Base-by-base conservation (phyloP, 2,888 invertebrate species). In the Sinohyriopsis cumingii region DNA sequence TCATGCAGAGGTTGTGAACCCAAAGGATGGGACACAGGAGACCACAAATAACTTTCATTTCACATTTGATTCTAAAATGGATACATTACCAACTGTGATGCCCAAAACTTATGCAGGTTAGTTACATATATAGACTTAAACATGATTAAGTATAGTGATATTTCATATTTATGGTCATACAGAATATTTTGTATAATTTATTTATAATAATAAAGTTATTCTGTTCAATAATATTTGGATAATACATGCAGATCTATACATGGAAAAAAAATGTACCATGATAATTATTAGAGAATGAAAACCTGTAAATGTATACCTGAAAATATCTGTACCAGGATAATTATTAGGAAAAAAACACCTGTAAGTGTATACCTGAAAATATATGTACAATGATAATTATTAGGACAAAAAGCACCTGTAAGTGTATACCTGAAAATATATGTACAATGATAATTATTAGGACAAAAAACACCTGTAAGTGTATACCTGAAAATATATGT, bases 31-130 rank as follows among this genome's bases (percentile, higher is more conserved):
- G 12, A 88, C 90, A 64, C 91, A 91, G 74, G 91, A 92, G 45
- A 93, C 94, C 6, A 93, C 94, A 3, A 95, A 95, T 89, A 92
- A 93, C n/a, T 94, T 95, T 84, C 93, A 94, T 84, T 94, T 93
- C 83, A 94, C 94, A 0, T 94, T 93, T 85, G 91, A 92, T 73
- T 90, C 92, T 0, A 66, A 72, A 59, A 82, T 90, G 3, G 76
- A 78, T 15, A 73, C 84, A 55, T 79, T 86, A n/a, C 92, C 91
- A 1, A 88, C 91, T 76, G 92, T 94, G 53, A 86, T 93, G 70
- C 94, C 94, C 6, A 91, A 92, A 69, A 92, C 94, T 0, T 94
- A 94, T 85, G 92, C 93, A 82, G 94, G 94, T 92, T 45, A 45
- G 12, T 45, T 3, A 45, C 1, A 45, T 61, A n/a, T n/a, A 54